A percentile compares a stretch with the other conserved stretches of the same genome.
Conservation (phyloP, 1,140 invertebrate genomes). For the Plectus sambesii region DNA sequence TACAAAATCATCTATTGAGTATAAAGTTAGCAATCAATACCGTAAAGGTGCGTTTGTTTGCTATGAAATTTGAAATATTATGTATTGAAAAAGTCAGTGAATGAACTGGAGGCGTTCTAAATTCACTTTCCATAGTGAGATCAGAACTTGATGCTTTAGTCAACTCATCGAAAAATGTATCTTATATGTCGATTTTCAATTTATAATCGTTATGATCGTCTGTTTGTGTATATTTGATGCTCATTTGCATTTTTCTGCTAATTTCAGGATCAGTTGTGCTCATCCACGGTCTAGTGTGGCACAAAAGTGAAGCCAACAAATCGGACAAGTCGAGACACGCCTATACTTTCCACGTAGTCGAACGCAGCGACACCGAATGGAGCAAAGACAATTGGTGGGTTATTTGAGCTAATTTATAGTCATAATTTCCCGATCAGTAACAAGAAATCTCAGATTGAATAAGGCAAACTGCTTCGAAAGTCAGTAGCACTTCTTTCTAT, state of each 20-base stretch:
- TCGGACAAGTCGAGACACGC: slow-evolving; percentile 72
- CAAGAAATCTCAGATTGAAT: slow-evolving; percentile 3
- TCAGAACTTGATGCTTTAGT: too few relatives aligned
- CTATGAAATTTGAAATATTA: too few relatives aligned
- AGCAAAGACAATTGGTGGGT: slow-evolving; percentile 67
- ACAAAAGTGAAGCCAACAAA: slow-evolving; percentile 73
- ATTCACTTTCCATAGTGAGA: too few relatives aligned
- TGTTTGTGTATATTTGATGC: slow-evolving; percentile 11
- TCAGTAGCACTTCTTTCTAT: too few relatives aligned
- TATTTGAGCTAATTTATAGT: neutral
- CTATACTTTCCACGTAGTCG: slow-evolving; percentile 88
- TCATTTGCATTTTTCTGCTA: slow-evolving; percentile 9
- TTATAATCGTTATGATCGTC: slow-evolving; percentile 7
- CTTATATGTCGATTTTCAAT: slow-evolving; percentile 14
- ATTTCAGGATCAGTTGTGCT: slow-evolving; percentile 67
- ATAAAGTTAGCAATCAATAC: too few relatives aligned
- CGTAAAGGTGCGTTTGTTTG: too few relatives aligned
- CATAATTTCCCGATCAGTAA: slow-evolving; percentile 7
- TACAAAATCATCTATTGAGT: too few relatives aligned
- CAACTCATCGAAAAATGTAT: too few relatives aligned
- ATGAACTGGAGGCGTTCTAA: too few relatives aligned
- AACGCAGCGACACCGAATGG: slow-evolving; percentile 63
- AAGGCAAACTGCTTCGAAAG: neutral
- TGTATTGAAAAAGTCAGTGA: too few relatives aligned
- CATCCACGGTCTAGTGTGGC: slow-evolving; percentile 82